Evolutionary conservation across 2,797 vertebrate species (phyloP).

Genomic region (Gila robusta): DNA sequence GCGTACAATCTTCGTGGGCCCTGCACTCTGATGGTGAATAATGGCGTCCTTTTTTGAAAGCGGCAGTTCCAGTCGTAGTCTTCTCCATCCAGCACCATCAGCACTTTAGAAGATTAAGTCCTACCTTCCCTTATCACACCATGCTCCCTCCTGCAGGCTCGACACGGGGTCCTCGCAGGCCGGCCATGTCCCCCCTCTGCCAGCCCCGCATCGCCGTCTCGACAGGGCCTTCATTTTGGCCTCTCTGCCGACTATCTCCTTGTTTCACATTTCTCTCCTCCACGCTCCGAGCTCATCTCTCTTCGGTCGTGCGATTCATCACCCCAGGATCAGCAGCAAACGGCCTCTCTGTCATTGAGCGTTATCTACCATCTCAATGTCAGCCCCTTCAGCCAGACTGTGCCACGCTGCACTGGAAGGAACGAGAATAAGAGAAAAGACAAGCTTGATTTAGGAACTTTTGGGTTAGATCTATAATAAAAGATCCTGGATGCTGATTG

Average conservation of each 20-base stretch:
- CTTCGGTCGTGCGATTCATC: constrained; percentile 60
- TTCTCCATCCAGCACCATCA: constrained; percentile 65
- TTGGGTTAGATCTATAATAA: not conserved
- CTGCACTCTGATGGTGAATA: constrained; percentile 63
- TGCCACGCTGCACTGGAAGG: not conserved
- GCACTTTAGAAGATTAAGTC: constrained; percentile 70
- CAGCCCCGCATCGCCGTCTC: constrained; percentile 42
- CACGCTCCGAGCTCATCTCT: constrained; percentile 36
- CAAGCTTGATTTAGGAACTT: not conserved
- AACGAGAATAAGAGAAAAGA: constrained; percentile 26
- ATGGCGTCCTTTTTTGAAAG: constrained; percentile 62
- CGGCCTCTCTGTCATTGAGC: constrained; percentile 60
- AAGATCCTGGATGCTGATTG: not conserved
- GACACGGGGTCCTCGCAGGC: constrained; percentile 41
- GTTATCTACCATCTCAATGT: constrained; percentile 66
- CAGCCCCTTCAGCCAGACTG: constrained; percentile 44
- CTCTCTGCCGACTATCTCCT: constrained; percentile 62
- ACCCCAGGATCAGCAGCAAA: constrained; percentile 53
- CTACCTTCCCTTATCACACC: constrained; percentile 63
- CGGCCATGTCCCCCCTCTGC: constrained; percentile 35
- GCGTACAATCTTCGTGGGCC: constrained; percentile 40
- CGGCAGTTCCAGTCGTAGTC: constrained; percentile 55
- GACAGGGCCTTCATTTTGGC: constrained; percentile 57
- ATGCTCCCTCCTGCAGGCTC: constrained; percentile 43
- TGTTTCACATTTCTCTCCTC: constrained; percentile 60